Evolutionary conservation across 1,140 invertebrate genomes (phyloP), one percentile per base, ranked within the genome.

Genomic region (Eubasilissa regina): DNA sequence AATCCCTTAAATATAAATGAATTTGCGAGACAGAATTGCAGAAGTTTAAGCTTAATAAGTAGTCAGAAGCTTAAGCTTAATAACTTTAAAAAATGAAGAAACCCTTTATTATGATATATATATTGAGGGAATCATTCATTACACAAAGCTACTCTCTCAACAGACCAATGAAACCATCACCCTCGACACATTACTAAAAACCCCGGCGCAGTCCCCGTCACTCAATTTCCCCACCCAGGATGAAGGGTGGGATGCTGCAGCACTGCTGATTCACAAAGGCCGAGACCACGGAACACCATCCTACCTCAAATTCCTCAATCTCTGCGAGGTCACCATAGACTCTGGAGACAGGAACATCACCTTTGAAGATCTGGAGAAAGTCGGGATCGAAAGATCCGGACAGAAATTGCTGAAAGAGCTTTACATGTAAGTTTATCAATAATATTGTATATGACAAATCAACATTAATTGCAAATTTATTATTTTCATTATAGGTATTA

Each of bases 261-360:
- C 91, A 75, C 81, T 92, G 81, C 86, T 92, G 72, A 85, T 93
- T 13, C 93, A 94, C 74, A 86, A 94, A 84, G 95, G 94, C 0
- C 90, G 98, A 58, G 98, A 99, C 87, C 97, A 99, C 85, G 98
- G 97, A 0, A 87, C 99, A 25, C 93, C 97, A 0, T 91, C 95
- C 0, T 99, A 99, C 85, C 89, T 94, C 0, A 89, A 93, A 35
- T 96, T 93, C 81, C 80, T 97, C 11, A 87, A 92, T 35, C 87
- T 94, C 47, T 99, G 97, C 85, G 93, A 91, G 74, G 68, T 88
- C 81, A 78, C 87, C 84, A 86, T 89, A 84, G 60, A 87, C 83
- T 80, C 84, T 84, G 17, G 87, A n/a, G 81, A 81, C 4, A 51
- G 85, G 85, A 72, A 91, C 86, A 3, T 89, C 47, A 86, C 91